Conservation (phyloP, 1,140 invertebrate genomes). For the Drosophila ananassae region DNA sequence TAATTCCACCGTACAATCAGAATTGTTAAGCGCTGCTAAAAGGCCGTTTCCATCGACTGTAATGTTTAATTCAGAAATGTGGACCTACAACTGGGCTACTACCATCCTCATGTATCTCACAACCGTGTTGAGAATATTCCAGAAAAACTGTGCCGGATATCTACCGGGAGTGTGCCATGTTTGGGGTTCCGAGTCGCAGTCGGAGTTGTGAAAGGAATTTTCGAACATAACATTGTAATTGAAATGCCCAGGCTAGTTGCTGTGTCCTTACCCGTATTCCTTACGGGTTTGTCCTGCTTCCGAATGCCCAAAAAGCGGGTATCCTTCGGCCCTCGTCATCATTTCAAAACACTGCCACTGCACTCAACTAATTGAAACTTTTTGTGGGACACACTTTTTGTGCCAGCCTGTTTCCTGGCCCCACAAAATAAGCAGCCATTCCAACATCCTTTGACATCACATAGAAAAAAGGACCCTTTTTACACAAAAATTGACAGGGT, state of each 20-base stretch:
- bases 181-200: conserved; percentile 15
- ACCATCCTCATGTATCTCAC: conserved; percentile 14
- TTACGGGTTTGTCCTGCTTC: conserved; percentile 12
- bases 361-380: conserved; percentile 71
- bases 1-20: conserved; percentile 11
- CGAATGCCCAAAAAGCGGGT: conserved; percentile 8
- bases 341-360: conserved; percentile 41
- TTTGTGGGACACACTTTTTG: conserved; percentile 47
- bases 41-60: conserved; percentile 16
- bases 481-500: conserved; percentile 39
- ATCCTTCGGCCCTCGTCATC: conserved; percentile 21
- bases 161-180: conserved; percentile 50
- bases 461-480: conserved; percentile 43
- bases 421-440: conserved; percentile 17
- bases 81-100: background rate
- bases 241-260: conserved; percentile 5
- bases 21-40: conserved; percentile 11
- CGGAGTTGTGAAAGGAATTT: conserved; percentile 22
- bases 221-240: conserved; percentile 39
- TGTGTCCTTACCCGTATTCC: conserved; percentile 6
- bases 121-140: conserved; percentile 29
- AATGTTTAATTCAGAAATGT: conserved; percentile 33
- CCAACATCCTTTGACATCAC: conserved; percentile 57
- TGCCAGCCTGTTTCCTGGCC: conserved; percentile 21
- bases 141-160: conserved; percentile 34